Conservation (phyloP, 2,888 invertebrate species). For the Pasiphila rectangulata region DNA sequence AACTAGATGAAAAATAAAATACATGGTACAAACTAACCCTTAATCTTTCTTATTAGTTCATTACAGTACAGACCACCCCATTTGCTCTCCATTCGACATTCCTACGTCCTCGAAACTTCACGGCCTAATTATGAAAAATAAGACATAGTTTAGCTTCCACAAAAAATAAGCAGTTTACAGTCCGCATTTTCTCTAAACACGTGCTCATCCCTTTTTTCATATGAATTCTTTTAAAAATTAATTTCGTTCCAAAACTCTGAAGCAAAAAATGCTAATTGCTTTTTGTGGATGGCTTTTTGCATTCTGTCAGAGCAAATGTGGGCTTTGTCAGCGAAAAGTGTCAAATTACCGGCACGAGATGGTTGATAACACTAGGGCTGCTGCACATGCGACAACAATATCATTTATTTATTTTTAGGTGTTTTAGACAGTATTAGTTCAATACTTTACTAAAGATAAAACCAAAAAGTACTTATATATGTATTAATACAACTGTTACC, state of each 20-base stretch:
- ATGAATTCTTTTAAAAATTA: conserved; percentile 72
- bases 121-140: conserved; percentile 79
- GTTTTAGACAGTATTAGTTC: too few species aligned
- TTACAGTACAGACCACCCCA: conserved; percentile 58
- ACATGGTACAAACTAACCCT: too few species aligned
- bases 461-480: neutral
- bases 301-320: conserved; percentile 72
- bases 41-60: conserved; percentile 35
- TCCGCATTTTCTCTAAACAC: conserved; percentile 72
- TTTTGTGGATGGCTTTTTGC: conserved; percentile 75
- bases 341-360: conserved; percentile 80
- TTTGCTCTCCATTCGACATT: conserved; percentile 42
- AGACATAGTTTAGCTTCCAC: conserved; percentile 69
- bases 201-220: conserved; percentile 60
- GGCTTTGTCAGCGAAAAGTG: conserved; percentile 79
- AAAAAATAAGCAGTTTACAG: conserved; percentile 72
- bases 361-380: conserved; percentile 69
- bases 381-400: neutral
- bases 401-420: neutral
- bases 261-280: conserved; percentile 77
- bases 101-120: conserved; percentile 57
- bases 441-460: too few species aligned
- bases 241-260: conserved; percentile 57
- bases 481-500: too few species aligned
- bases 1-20: too few species aligned